Evolutionary conservation across 2,113 vertebrate species (phyloP).

Genomic region (Tragulus kanchil): DNA sequence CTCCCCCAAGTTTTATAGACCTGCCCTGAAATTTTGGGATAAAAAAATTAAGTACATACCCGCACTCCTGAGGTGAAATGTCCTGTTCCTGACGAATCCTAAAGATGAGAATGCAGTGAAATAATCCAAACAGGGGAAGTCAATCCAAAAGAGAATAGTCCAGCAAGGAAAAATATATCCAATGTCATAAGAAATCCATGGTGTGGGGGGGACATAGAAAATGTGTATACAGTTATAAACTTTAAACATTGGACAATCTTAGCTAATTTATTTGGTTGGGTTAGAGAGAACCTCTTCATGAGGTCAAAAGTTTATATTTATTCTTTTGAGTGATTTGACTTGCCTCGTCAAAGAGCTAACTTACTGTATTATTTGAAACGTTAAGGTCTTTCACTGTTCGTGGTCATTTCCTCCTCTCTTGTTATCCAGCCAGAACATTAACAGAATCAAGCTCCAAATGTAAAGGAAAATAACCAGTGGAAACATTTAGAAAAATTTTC

Average conservation of each 20-base stretch:
- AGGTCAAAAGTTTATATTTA: not conserved
- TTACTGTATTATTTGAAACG: no score
- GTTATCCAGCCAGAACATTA: no score
- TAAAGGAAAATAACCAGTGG: no score
- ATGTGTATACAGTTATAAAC: slow-evolving; percentile 92
- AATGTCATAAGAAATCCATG: slow-evolving; percentile 92
- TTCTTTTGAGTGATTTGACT: no score
- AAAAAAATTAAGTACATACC: slow-evolving; percentile 91
- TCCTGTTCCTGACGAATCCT: slow-evolving; percentile 93
- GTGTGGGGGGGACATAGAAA: slow-evolving; percentile 92
- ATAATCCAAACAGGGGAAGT: slow-evolving; percentile 93
- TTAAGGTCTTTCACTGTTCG: no score
- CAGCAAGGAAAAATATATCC: slow-evolving; percentile 93
- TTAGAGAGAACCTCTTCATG: slow-evolving; percentile 33
- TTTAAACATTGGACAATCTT: slow-evolving; percentile 87
- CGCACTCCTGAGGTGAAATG: slow-evolving; percentile 93
- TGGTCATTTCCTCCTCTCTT: no score
- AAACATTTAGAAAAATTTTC: no score
- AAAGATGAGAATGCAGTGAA: slow-evolving; percentile 94
- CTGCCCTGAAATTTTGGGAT: slow-evolving; percentile 88
- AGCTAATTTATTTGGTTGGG: slow-evolving; percentile 15
- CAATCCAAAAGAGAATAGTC: slow-evolving; percentile 93
- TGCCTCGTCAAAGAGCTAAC: no score
- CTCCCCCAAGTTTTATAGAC: slow-evolving; percentile 74
- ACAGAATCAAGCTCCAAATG: no score